Percentiles rank a stretch among this genome's conserved stretches.
Conservation (phyloP, 2,888 invertebrate genomes). For the Lasioglossum figueresi region DNA sequence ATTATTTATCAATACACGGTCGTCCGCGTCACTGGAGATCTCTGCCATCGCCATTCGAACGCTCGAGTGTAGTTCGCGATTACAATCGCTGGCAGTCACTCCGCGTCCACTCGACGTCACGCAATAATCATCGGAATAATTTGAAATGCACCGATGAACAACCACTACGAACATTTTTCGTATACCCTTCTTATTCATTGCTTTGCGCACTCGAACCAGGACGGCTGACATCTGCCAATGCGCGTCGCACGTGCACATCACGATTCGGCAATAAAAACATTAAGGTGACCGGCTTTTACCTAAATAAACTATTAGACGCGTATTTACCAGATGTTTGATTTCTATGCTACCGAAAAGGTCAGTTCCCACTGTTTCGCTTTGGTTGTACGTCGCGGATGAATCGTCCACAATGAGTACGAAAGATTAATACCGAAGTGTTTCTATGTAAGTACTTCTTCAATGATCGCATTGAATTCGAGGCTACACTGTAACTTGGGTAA, state of each 20-base stretch:
- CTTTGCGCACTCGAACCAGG: not conserved
- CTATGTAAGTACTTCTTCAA: too few species aligned
- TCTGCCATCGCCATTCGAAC: constrained; percentile 60
- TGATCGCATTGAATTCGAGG: too few species aligned
- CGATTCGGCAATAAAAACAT: not conserved
- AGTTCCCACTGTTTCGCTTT: too few species aligned
- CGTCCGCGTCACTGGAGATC: constrained; percentile 34
- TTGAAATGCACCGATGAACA: constrained; percentile 22
- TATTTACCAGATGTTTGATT: not conserved
- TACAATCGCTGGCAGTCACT: constrained; percentile 65
- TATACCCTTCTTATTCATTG: not conserved
- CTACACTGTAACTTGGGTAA: too few species aligned
- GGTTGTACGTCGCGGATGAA: too few species aligned
- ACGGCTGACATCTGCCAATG: constrained; percentile 26
- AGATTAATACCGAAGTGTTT: too few species aligned
- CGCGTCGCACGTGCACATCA: not conserved
- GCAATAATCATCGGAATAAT: constrained; percentile 50
- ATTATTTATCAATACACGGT: constrained; percentile 19
- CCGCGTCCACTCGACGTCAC: constrained; percentile 57
- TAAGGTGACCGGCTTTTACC: not conserved
- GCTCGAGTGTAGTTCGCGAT: constrained; percentile 29
- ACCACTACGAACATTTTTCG: constrained; percentile 13
- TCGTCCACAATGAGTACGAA: too few species aligned
- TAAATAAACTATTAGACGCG: not conserved
- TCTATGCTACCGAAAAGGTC: too few species aligned